Conservation (phyloP, 2,113 vertebrate genomes). For the Odocoileus hemionus region DNA sequence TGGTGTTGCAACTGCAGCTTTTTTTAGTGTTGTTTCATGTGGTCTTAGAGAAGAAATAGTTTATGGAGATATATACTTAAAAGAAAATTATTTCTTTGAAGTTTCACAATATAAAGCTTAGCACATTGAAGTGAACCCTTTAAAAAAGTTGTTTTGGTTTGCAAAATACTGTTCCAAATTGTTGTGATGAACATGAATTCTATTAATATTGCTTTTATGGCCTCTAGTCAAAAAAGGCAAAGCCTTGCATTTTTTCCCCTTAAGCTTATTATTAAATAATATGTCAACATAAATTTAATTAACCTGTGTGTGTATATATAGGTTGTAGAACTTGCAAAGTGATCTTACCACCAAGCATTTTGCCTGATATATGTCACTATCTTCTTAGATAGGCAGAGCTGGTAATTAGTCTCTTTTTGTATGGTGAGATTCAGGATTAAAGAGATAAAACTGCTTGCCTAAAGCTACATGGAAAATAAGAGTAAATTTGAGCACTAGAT, state of each 20-base stretch:
- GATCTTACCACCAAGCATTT: not conserved
- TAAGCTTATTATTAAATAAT: not conserved
- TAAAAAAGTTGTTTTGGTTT: not conserved
- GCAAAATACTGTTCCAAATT: not conserved
- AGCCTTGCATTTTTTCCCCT: not conserved
- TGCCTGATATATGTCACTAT: not conserved
- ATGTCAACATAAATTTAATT: not conserved
- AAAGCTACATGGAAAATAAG: not conserved
- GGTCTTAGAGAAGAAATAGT: not conserved
- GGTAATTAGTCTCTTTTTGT: not conserved
- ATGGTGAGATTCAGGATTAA: not conserved
- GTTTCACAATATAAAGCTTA: not conserved
- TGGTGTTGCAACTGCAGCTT: not conserved
- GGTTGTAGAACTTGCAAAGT: not conserved
- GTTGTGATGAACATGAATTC: not conserved
- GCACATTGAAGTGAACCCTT: not conserved
- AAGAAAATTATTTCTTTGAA: conserved; percentile 15
- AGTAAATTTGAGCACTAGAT: not conserved
- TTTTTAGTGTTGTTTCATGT: not conserved
- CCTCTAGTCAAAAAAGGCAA: not conserved
- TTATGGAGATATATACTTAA: not conserved
- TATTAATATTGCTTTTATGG: not conserved
- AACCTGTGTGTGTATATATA: not conserved
- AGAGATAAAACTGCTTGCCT: not conserved
- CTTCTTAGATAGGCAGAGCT: not conserved